Evolutionary conservation across 2,888 invertebrate genomes (phyloP).

Genomic region (Gnatocerus cornutus): DNA sequence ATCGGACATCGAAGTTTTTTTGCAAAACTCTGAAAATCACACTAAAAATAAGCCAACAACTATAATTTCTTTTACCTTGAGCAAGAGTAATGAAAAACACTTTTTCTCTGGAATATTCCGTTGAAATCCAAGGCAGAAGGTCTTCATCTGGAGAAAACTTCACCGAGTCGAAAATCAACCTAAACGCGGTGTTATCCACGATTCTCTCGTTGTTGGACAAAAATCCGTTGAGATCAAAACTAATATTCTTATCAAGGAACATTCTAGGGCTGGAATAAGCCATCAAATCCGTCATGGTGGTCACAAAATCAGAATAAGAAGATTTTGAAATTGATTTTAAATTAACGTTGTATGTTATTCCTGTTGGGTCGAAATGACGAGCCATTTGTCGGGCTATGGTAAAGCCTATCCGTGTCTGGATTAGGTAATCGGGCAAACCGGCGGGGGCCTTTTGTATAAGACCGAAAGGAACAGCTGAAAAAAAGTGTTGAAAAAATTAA

Average conservation of each 20-base stretch:
- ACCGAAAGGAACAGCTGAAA: conserved; percentile 47
- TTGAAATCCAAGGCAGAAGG: conserved; percentile 57
- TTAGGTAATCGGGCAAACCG: conserved; percentile 58
- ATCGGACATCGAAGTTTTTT: conserved; percentile 51
- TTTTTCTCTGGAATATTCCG: conserved; percentile 54
- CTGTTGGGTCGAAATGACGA: conserved; percentile 59
- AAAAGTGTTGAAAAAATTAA: too few species aligned
- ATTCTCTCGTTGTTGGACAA: conserved; percentile 56
- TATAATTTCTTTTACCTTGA: conserved; percentile 58
- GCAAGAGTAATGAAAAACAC: conserved; percentile 58
- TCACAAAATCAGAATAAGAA: conserved; percentile 49
- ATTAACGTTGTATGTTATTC: conserved; percentile 53
- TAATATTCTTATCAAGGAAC: conserved; percentile 44
- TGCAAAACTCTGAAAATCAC: conserved; percentile 59
- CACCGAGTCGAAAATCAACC: conserved; percentile 53
- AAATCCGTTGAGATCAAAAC: conserved; percentile 49
- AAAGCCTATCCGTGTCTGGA: conserved; percentile 57
- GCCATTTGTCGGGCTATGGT: conserved; percentile 60
- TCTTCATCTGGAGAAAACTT: conserved; percentile 42
- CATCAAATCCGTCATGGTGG: conserved; percentile 41
- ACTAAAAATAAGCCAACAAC: background rate
- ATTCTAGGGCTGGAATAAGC: conserved; percentile 42
- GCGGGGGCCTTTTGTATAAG: conserved; percentile 43
- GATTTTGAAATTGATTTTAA: conserved; percentile 39
- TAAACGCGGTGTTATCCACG: conserved; percentile 59